Evolutionary conservation across 2,797 vertebrate species (phyloP).

Genomic region (Syndactyla subalaris): DNA sequence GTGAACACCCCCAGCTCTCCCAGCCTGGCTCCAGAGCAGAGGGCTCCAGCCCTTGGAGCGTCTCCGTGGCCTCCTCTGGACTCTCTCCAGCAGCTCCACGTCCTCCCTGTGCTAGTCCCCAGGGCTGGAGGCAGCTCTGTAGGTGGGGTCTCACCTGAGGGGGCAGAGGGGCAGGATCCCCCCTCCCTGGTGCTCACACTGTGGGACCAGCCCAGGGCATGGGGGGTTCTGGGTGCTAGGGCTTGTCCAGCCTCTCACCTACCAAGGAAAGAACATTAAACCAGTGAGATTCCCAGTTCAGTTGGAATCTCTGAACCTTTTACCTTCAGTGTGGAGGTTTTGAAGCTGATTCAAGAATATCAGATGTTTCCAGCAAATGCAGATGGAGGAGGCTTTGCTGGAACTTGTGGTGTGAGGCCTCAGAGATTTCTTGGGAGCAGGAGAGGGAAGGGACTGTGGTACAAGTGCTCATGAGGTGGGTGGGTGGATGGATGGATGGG

Average conservation of each 20-base stretch:
- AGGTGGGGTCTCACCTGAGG: background rate
- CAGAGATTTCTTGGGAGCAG: fast-evolving
- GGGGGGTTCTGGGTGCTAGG: background rate
- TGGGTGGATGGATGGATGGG: background rate
- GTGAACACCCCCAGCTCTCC: too few relatives aligned
- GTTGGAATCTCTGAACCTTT: background rate
- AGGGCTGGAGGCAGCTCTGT: background rate
- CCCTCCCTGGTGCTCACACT: background rate
- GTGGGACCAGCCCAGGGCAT: background rate
- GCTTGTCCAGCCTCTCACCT: background rate
- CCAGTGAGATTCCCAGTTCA: background rate
- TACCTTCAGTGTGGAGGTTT: background rate
- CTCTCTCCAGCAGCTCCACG: background rate
- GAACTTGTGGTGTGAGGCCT: background rate
- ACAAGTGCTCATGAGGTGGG: fast-evolving
- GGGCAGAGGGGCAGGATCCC: background rate
- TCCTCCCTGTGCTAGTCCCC: background rate
- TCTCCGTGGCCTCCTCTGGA: background rate
- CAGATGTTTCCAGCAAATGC: background rate
- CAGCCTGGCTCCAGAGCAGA: too few relatives aligned
- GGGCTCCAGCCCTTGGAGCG: too few relatives aligned
- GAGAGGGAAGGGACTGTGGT: background rate
- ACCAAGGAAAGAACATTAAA: background rate
- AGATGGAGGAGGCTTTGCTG: background rate
- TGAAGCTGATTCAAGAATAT: too few relatives aligned